These are phyloP conservation scores for Acanthurus tractus DNA, from an alignment of 2,797 vertebrate species.

Conservation along the genomic window DNA sequence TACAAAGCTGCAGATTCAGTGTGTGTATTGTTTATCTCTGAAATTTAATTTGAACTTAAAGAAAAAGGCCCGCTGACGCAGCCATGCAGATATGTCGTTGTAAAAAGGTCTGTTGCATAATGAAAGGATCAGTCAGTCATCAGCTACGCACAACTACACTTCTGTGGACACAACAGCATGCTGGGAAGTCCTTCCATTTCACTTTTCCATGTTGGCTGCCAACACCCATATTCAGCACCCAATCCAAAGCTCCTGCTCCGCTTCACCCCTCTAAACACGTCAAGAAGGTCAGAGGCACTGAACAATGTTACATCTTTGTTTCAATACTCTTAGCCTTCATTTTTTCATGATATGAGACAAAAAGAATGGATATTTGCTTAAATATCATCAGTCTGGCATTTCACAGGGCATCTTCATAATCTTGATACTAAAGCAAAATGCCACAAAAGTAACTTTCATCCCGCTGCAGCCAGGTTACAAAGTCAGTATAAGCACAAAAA, in stretches of 20 bases:
- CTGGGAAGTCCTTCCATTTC: slow-evolving; percentile 9
- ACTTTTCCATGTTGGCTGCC: slow-evolving; percentile 48
- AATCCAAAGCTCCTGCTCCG: slow-evolving; percentile 36
- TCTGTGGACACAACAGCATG: slow-evolving; percentile 23
- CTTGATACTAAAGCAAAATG: background rate
- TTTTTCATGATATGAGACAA: background rate
- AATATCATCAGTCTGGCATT: background rate
- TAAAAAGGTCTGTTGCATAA: background rate
- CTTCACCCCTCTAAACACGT: slow-evolving; percentile 16
- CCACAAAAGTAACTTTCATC: background rate
- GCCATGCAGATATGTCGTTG: background rate
- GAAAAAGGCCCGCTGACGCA: background rate
- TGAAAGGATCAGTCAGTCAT: background rate
- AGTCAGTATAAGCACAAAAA: too few species aligned
- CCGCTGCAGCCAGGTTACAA: background rate
- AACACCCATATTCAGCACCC: slow-evolving; percentile 51
- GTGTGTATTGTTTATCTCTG: background rate
- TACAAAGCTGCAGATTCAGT: background rate
- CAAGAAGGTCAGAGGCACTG: slow-evolving; percentile 38
- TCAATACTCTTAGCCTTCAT: background rate
- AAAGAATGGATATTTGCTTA: background rate
- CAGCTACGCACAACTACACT: background rate
- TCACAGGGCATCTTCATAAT: background rate
- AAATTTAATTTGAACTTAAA: background rate
- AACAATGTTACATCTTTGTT: background rate